Conservation (phyloP, 2,888 invertebrate species). For the Apantesis nais region DNA sequence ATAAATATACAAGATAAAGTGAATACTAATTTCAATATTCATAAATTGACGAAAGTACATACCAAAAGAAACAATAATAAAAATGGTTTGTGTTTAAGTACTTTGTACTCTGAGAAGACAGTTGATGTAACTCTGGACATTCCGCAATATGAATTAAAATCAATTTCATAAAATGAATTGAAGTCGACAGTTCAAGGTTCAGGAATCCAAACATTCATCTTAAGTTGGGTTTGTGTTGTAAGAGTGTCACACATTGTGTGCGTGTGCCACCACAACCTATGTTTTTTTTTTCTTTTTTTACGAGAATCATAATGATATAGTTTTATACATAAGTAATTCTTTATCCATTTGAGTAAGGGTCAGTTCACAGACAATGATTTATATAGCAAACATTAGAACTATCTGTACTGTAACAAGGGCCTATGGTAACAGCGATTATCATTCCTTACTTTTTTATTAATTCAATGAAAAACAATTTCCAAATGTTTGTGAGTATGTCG, state of each 20-base stretch:
- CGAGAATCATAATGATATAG: no score
- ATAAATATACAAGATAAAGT: no score
- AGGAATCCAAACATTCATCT: not conserved
- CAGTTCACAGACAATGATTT: not conserved
- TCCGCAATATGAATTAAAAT: not conserved
- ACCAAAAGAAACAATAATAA: not conserved
- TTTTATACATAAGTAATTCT: not conserved
- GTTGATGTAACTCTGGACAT: not conserved
- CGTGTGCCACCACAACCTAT: not conserved
- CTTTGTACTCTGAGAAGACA: not conserved
- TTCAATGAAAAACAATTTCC: constrained; percentile 38
- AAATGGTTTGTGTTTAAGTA: not conserved
- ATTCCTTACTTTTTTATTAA: constrained; percentile 40
- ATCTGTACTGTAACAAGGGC: constrained; percentile 30
- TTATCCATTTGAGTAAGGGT: not conserved
- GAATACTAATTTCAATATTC: not conserved
- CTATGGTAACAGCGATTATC: constrained; percentile 39
- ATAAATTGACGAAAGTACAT: not conserved
- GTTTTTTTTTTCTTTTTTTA: no score
- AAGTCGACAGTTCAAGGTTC: not conserved
- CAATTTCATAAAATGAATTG: not conserved
- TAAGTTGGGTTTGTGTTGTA: not conserved
- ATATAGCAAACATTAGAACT: no score
- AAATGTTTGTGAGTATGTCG: constrained; percentile 23
- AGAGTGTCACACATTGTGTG: not conserved